Conservation (phyloP, 2,113 vertebrate species). For the Gopherus flavomarginatus region DNA sequence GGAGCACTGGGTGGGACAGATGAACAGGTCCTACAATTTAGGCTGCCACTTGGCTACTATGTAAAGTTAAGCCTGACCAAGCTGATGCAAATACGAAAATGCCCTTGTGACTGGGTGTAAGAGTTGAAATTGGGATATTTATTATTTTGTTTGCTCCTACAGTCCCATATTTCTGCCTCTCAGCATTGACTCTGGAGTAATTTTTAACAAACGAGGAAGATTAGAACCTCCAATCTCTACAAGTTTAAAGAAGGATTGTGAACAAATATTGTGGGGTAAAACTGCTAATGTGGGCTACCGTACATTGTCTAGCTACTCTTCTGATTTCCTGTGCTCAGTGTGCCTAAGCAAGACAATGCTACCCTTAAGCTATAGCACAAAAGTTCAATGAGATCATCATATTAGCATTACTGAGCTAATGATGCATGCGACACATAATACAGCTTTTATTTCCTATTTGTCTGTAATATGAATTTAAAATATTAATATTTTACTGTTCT, state of each 20-base stretch:
- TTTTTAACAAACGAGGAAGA: not conserved
- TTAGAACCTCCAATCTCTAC: not conserved
- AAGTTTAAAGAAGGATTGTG: not conserved
- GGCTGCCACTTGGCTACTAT: too few species aligned
- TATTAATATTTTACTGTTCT: slow-evolving; percentile 52
- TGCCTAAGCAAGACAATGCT: slow-evolving; percentile 15
- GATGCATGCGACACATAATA: slow-evolving; percentile 31
- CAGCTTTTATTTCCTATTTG: slow-evolving; percentile 38
- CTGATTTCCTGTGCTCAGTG: not conserved
- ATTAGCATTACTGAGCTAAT: slow-evolving; percentile 34
- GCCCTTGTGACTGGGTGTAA: not conserved
- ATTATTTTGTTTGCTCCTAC: not conserved
- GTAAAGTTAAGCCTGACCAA: not conserved
- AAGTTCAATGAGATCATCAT: slow-evolving; percentile 55
- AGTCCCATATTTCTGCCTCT: not conserved
- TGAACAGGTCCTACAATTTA: not conserved
- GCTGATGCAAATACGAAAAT: not conserved
- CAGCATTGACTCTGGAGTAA: not conserved
- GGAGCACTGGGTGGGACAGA: not conserved
- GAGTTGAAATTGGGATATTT: not conserved
- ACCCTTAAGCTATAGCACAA: slow-evolving; percentile 26
- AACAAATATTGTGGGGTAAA: not conserved
- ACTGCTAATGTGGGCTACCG: not conserved
- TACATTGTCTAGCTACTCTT: not conserved
- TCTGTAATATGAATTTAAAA: slow-evolving; percentile 39